These are phyloP conservation scores for Rhingia campestris DNA, from an alignment of 2,888 invertebrate species.

Conservation along the genomic window DNA sequence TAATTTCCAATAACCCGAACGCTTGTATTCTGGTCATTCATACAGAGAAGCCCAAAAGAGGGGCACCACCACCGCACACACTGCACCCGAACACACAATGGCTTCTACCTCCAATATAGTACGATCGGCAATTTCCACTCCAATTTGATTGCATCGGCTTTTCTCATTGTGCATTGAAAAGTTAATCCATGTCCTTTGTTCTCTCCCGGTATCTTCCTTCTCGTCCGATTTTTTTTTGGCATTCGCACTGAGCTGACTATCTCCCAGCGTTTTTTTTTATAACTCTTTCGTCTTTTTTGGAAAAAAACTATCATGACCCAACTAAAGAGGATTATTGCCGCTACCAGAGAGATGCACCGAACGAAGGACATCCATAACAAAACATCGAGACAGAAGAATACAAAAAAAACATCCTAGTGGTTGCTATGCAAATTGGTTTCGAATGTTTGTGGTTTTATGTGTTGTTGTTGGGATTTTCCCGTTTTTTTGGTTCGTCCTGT, in stretches of 20 bases:
- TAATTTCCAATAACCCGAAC: constrained; percentile 65
- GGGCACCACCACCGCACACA: constrained; percentile 2
- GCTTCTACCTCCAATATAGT: constrained; percentile 4
- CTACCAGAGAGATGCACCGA: constrained; percentile 49
- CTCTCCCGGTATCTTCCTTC: constrained; percentile 34
- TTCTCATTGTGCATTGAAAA: constrained; percentile 73
- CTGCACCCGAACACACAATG: not conserved
- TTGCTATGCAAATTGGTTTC: constrained; percentile 73
- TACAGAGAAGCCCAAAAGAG: constrained; percentile 47
- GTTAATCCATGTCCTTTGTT: constrained; percentile 74
- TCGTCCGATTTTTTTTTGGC: constrained; percentile 26
- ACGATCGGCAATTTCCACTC: constrained; percentile 71
- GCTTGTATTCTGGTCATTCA: constrained; percentile 67
- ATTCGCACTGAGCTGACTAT: constrained; percentile 30
- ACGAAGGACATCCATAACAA: constrained; percentile 77
- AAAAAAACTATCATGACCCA: constrained; percentile 71
- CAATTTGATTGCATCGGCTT: constrained; percentile 74
- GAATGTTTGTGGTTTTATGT: constrained; percentile 72
- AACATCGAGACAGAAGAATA: constrained; percentile 78
- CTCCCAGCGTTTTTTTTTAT: constrained; percentile 19
- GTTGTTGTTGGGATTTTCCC: constrained; percentile 41
- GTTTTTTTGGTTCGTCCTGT: constrained; percentile 24
- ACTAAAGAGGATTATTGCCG: constrained; percentile 73
- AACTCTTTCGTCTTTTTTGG: constrained; percentile 9
- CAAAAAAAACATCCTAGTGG: constrained; percentile 72